Conservation (phyloP, 2,113 vertebrate species). For the Paedocypris sp. region DNA sequence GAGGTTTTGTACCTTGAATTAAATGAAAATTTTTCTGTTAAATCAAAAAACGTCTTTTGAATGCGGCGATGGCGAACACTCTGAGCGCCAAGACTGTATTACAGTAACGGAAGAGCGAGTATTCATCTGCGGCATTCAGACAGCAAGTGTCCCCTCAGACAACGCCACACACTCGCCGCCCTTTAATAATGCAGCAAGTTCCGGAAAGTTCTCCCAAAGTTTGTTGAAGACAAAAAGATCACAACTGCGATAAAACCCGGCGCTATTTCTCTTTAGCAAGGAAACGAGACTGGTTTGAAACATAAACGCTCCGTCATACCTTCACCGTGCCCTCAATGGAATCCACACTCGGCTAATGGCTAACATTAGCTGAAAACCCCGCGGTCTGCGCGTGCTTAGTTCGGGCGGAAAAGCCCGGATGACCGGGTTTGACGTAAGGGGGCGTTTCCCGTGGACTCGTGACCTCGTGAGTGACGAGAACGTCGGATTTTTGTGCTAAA, state of each 20-base stretch:
- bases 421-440: not conserved
- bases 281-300: not conserved
- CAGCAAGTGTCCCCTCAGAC: not conserved
- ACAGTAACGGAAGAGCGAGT: not conserved
- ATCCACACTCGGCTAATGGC: constrained; percentile 6
- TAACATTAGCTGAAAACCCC: not conserved
- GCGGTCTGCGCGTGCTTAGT: not conserved
- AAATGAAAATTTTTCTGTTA: too few relatives aligned
- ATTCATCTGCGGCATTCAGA: not conserved
- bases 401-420: not conserved
- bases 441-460: too few relatives aligned
- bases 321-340: constrained; percentile 7
- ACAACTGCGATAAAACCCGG: not conserved
- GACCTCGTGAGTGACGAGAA: too few relatives aligned
- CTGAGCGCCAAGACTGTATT: too few relatives aligned
- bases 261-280: not conserved
- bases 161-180: not conserved
- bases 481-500: too few relatives aligned
- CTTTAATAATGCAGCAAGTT: not conserved
- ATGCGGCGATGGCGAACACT: too few relatives aligned
- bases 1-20: not conserved
- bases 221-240: not conserved
- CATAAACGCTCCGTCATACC: constrained; percentile 1
- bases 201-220: not conserved
- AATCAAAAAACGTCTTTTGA: too few relatives aligned